A percentile compares a stretch with the other conserved stretches of the same genome.
phyloP scores from a whole-genome alignment of 2,797 vertebrate species.

The Meriones psammophilus region DNA sequence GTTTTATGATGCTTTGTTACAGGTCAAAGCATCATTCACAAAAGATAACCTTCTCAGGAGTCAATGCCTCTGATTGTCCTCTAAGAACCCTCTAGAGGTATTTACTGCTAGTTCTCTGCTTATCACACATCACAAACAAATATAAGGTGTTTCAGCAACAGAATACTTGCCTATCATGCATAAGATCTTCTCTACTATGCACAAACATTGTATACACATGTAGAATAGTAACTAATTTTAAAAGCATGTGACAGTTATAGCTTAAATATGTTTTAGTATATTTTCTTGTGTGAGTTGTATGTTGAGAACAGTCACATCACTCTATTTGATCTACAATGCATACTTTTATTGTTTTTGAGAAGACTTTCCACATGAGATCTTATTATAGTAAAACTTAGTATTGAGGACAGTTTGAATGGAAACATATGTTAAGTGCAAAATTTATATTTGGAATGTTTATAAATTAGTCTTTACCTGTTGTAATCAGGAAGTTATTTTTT shows the following conservation, averaged over 20 bases:
- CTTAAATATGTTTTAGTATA: background rate
- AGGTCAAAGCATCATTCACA: background rate
- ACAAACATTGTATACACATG: background rate
- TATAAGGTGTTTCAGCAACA: background rate
- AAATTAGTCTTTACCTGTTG: background rate
- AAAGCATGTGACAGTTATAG: accelerated
- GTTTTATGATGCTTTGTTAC: background rate
- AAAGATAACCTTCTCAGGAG: background rate
- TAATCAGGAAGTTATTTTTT: background rate
- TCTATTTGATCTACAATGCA: too few relatives aligned
- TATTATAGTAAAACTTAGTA: background rate
- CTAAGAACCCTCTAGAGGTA: background rate
- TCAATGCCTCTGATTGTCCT: background rate
- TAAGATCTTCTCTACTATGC: too few relatives aligned
- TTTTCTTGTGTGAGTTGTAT: too few relatives aligned
- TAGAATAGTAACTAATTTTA: background rate
- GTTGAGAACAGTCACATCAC: background rate
- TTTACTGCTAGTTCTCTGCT: accelerated
- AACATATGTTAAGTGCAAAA: background rate
- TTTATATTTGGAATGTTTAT: background rate
- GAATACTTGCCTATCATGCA: background rate
- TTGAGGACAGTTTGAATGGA: background rate
- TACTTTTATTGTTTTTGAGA: background rate
- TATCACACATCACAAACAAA: background rate
- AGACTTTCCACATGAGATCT: background rate